phyloP scores from a whole-genome alignment of 2,797 vertebrate genomes.

The Trachurus trachurus region DNA sequence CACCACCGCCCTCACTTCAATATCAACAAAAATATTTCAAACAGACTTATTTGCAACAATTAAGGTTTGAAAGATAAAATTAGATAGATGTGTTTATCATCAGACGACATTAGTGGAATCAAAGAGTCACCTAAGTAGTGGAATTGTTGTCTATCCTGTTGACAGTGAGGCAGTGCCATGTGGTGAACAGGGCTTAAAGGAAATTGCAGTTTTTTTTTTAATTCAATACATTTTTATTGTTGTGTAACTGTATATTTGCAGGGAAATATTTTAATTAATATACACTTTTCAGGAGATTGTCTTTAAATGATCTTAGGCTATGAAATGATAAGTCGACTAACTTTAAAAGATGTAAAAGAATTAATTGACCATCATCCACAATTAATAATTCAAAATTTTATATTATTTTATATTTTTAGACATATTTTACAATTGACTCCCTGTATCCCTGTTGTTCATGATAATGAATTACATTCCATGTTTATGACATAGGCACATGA shows the following conservation, averaged over 20 bases:
- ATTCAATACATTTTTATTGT: too few relatives aligned
- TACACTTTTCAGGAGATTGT: not conserved
- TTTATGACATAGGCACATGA: not conserved
- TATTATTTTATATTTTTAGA: too few relatives aligned
- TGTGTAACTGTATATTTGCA: not conserved
- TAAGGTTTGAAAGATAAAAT: too few relatives aligned
- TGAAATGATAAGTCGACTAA: not conserved
- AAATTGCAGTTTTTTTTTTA: not conserved
- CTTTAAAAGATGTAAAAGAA: not conserved
- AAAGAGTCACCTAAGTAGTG: too few relatives aligned
- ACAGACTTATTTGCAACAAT: too few relatives aligned
- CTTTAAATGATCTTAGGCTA: not conserved
- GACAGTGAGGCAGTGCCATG: conserved; percentile 35
- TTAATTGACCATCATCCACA: not conserved
- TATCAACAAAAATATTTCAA: too few relatives aligned
- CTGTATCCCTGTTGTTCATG: not conserved
- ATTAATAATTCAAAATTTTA: not conserved
- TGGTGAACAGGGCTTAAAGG: conserved; percentile 11
- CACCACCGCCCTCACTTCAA: too few relatives aligned
- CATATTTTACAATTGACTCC: too few relatives aligned
- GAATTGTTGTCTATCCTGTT: not conserved
- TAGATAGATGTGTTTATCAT: too few relatives aligned
- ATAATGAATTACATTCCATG: not conserved
- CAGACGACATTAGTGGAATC: too few relatives aligned
- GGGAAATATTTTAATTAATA: not conserved